Base-by-base conservation (phyloP, 1,140 invertebrate species). In the Sinella curviseta region DNA sequence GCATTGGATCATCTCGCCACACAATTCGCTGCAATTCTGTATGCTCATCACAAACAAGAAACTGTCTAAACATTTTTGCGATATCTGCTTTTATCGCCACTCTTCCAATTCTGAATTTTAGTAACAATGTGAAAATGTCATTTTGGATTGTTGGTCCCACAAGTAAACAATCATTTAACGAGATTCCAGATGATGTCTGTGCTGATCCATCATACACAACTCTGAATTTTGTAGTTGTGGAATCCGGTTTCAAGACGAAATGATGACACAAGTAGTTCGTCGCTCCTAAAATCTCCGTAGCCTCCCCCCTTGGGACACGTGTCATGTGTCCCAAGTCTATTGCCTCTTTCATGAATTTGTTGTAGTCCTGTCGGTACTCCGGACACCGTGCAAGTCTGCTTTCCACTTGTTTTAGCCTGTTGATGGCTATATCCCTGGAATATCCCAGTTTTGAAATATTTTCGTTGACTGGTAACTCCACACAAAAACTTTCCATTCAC, bases 341-440 rank as follows among this genome's bases (percentile, higher is more conserved):
- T 60, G 85, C 85, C 70, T 86, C 84, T 24, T 81, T 28, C 81
- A 87, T 82, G 55, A 86, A 85, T 35, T 77, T 67, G 17, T 17
- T 20, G 80, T 87, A 86, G 70, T 82, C n/a, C 31, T 57, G 17
- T 75, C 82, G 73, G 4, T 83, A 31, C 1, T 80, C 36, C 0
- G 79, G 79, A 48, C 84, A 67, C 31, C 33, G 31, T 14, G 31
- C 20, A 20, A 85, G 48, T 73, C 82, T 77, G 39, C 83, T 30
- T 77, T 85, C 83, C n/a, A 85, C 55, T 65, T 78, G 57, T 8
- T 82, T 12, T 17, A 84, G 78, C 77, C 84, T 78, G 78, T 80
- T 33, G n/a, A 82, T 39, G 39, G 84, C 84, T 1, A 77, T 81
- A 0, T 80, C 31, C 8, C 78, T 35, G 1, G 83, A 84, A 16